phyloP scores from a whole-genome alignment of 2,113 vertebrate species.

The Semicossyphus pulcher region DNA sequence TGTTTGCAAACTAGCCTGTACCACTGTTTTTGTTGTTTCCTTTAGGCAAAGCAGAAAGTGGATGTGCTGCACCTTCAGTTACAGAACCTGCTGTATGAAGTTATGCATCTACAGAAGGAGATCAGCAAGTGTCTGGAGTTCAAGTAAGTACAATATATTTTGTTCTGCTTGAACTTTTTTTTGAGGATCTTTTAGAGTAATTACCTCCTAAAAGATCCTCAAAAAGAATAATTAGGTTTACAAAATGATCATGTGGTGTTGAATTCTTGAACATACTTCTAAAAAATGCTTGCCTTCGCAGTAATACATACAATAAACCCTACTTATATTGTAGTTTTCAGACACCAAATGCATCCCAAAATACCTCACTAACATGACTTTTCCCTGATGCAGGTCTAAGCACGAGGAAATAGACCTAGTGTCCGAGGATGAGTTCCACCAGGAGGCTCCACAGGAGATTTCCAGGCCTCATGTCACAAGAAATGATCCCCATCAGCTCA shows the following conservation, averaged over 20 bases:
- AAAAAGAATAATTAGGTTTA: too few relatives aligned
- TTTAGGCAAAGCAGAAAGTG: conserved; percentile 94
- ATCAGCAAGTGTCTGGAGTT: conserved; percentile 99
- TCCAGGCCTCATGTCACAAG: conserved; percentile 89
- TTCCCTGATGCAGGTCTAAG: conserved; percentile 87
- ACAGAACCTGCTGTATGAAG: conserved; percentile 98
- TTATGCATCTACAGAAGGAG: conserved; percentile 99
- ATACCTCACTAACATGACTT: not conserved
- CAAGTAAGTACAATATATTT: conserved; percentile 87
- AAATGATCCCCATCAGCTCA: conserved; percentile 94
- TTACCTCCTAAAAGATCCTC: too few relatives aligned
- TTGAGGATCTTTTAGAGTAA: too few relatives aligned
- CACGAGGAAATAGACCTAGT: conserved; percentile 98
- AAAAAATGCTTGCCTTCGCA: too few relatives aligned
- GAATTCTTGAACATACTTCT: too few relatives aligned
- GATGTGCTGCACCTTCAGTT: conserved; percentile 96
- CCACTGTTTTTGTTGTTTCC: not conserved
- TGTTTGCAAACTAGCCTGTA: not conserved
- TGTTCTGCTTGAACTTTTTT: not conserved
- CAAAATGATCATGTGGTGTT: too few relatives aligned
- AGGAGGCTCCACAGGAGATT: conserved; percentile 91
- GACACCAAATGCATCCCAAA: not conserved
- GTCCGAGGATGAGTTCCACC: conserved; percentile 92
- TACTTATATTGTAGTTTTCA: too few relatives aligned
- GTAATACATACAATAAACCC: too few relatives aligned